Percentiles rank a stretch among this genome's conserved stretches.
These are phyloP conservation scores for Drosophila bocki DNA, from an alignment of 1,140 invertebrate genomes.

Conservation along the genomic window DNA sequence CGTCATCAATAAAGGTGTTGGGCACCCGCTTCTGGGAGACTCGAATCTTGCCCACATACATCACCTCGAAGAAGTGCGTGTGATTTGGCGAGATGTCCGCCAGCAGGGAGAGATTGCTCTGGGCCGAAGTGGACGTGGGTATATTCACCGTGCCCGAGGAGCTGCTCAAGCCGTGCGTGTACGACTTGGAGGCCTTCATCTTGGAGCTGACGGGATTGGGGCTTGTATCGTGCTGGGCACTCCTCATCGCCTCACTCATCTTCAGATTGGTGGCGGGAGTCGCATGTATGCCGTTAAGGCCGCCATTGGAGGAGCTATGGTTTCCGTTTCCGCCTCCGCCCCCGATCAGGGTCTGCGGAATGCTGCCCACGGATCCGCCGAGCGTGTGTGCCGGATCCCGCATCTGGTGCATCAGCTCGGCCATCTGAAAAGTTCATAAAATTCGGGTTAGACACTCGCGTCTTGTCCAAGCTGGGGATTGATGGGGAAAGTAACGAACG, in stretches of 20 bases:
- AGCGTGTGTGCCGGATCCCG: slow-evolving; percentile 83
- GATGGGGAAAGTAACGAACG: slow-evolving; percentile 19
- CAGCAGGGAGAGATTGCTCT: slow-evolving; percentile 87
- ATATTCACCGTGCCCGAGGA: slow-evolving; percentile 84
- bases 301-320: slow-evolving; percentile 51
- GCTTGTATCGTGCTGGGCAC: slow-evolving; percentile 81
- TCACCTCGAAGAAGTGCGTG: slow-evolving; percentile 94
- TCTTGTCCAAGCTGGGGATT: slow-evolving; percentile 2
- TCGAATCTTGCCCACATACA: slow-evolving; percentile 95
- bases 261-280: slow-evolving; percentile 83
- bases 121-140: slow-evolving; percentile 79
- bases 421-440: slow-evolving; percentile 67
- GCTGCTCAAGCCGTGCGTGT: slow-evolving; percentile 81
- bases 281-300: slow-evolving; percentile 69
- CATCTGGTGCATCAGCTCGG: slow-evolving; percentile 85
- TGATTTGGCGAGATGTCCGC: slow-evolving; percentile 93
- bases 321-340: slow-evolving; percentile 34
- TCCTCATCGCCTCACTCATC: slow-evolving; percentile 75
- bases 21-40: slow-evolving; percentile 94
- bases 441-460: slow-evolving; percentile 12
- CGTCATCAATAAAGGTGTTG: slow-evolving; percentile 95
- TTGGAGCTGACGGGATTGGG: slow-evolving; percentile 79
- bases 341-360: slow-evolving; percentile 80
- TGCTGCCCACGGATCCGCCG: slow-evolving; percentile 83
- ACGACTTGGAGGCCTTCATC: slow-evolving; percentile 84